Percentiles rank a stretch among this genome's conserved stretches.
Conservation (phyloP, 2,113 vertebrate species). For the Anhinga rufa region DNA sequence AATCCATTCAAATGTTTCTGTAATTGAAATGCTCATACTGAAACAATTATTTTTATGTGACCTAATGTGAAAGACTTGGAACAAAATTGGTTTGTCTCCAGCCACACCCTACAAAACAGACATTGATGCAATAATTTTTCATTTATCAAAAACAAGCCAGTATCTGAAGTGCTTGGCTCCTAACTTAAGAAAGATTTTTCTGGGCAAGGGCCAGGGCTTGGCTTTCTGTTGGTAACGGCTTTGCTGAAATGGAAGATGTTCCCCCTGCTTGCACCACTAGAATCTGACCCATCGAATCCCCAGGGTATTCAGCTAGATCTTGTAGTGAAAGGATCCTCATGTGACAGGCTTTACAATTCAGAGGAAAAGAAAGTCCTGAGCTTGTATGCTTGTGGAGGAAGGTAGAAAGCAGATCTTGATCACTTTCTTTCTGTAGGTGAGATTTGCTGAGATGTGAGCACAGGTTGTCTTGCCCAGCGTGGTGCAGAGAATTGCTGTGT, state of each 20-base stretch:
- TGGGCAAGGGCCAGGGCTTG: not conserved
- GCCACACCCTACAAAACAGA: not conserved
- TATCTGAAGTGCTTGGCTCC: not conserved
- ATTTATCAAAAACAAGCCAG: not conserved
- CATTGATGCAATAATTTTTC: not conserved
- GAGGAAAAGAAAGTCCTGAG: not conserved
- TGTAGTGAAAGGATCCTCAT: not conserved
- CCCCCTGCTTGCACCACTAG: not conserved
- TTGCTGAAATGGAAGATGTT: not conserved
- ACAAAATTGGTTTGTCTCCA: not conserved
- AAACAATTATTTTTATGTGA: not conserved
- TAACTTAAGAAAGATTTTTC: not conserved
- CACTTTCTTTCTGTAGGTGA: not conserved
- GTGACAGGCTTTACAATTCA: not conserved
- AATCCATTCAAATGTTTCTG: not conserved
- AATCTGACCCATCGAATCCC: not conserved
- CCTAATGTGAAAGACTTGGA: not conserved
- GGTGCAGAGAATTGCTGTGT: not conserved
- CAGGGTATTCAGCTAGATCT: not conserved
- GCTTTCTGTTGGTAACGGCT: not conserved
- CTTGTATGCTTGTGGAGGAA: not conserved
- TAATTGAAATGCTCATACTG: not conserved
- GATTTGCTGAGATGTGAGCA: not conserved
- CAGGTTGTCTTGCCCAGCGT: not conserved
- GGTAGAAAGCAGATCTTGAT: not conserved